Base-by-base conservation (phyloP, 2,888 invertebrate genomes). In the Busseola fusca region DNA sequence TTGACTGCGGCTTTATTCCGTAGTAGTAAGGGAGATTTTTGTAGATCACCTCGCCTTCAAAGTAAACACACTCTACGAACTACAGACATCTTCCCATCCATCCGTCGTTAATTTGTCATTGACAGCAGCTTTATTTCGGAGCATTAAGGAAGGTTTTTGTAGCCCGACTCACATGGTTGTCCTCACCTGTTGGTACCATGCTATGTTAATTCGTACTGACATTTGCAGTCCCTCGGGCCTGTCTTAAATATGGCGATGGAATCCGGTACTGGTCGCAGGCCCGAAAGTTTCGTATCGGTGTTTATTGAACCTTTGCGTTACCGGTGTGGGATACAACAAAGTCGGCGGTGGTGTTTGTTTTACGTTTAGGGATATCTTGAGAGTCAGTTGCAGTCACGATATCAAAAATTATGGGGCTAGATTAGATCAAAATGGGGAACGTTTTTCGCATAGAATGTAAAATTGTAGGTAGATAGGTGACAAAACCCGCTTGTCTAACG, bases 181-280 rank as follows among this genome's bases (percentile, higher is more conserved):
- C 37, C 21, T 25, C 42, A 66, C 73, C 27, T 63, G 59, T 82
- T 69, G 5, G 27, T n/a, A 56, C 48, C 18, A 34, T 50, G 72
- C 65, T 65, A 65, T 68, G 59, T 73, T 82, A 82, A 82, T 82
- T 82, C 27, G n/a, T n/a, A 7, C 60, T 80, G 83, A 82, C 74
- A 82, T 80, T 74, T 82, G 45, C 79, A 40, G 79, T 64, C 12
- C 56, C 30, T 12, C 34, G 56, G 37, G 50, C 25, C 30, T 45
- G 37, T 40, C 21, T 18, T 68, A 9, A 58, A 69, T 74, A 74
- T 67, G 83, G 79, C 66, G 16, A 64, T 67, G 79, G 79, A 74
- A 80, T 80, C 74, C 69, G 27, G 74, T 82, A 66, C 79, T 58
- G 59, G 79, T 64, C 58, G 40, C n/a, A 54, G 12, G 40, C 82